Conservation (phyloP, 2,797 vertebrate species). For the Clarias pachynema region DNA sequence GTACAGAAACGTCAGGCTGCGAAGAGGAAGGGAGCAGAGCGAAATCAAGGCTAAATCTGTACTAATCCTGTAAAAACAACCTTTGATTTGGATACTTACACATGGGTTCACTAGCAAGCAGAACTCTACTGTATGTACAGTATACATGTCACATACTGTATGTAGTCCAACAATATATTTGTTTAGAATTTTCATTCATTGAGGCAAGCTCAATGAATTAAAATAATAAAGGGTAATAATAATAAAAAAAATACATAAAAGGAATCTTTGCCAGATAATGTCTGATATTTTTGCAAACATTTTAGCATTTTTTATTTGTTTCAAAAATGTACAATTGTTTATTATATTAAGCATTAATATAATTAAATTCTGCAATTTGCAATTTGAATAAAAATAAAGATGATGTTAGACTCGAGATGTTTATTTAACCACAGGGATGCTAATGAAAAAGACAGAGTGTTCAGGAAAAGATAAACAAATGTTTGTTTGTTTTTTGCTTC, state of each 20-base stretch:
- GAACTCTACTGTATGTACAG: background rate
- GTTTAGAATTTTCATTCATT: background rate
- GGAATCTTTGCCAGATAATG: too few relatives aligned
- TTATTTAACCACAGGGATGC: background rate
- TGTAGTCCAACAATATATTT: background rate
- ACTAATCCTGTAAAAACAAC: slow-evolving; percentile 12
- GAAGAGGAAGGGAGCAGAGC: slow-evolving; percentile 70
- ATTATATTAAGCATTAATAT: background rate
- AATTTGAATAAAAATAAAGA: background rate
- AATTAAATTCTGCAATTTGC: too few relatives aligned
- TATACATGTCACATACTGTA: background rate
- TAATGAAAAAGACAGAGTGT: background rate
- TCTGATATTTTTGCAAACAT: too few relatives aligned
- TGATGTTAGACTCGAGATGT: background rate
- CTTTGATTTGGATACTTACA: slow-evolving; percentile 15
- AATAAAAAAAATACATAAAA: too few relatives aligned
- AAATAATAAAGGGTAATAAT: too few relatives aligned
- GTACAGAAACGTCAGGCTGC: slow-evolving; percentile 84
- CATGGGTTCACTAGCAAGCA: background rate
- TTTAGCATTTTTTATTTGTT: too few relatives aligned
- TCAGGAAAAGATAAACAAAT: background rate
- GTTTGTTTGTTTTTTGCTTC: background rate
- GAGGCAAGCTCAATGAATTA: too few relatives aligned
- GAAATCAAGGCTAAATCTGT: slow-evolving; percentile 32
- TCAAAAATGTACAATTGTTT: background rate